phyloP scores from a whole-genome alignment of 2,888 invertebrate genomes.

The Caenorhabditis drosophilae region DNA sequence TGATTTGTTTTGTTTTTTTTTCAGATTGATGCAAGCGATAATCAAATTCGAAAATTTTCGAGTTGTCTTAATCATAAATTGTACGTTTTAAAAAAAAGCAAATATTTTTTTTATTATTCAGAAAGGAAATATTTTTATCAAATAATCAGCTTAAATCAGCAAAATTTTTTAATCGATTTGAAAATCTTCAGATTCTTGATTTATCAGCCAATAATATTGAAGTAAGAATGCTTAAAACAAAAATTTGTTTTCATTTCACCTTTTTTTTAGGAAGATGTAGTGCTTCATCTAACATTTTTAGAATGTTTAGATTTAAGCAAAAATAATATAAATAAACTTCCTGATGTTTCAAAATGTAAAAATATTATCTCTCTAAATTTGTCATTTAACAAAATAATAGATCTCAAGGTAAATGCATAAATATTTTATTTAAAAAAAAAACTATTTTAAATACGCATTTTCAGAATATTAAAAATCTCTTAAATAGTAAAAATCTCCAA shows the following conservation, averaged over 20 bases:
- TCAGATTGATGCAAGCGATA: slow-evolving; percentile 20
- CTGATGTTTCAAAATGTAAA: slow-evolving; percentile 21
- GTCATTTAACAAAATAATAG: slow-evolving; percentile 13
- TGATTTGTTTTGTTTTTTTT: too few relatives aligned
- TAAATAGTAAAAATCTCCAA: slow-evolving; percentile 9
- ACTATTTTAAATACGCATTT: too few relatives aligned
- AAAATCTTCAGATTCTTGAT: slow-evolving; percentile 18
- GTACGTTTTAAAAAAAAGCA: slow-evolving; percentile 5
- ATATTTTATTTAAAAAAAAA: neutral
- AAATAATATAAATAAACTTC: slow-evolving; percentile 6
- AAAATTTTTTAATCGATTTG: slow-evolving; percentile 9
- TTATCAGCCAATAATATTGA: slow-evolving; percentile 15
- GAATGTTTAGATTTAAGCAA: neutral
- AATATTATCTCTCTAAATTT: slow-evolving; percentile 7
- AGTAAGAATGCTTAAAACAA: neutral
- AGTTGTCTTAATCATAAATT: slow-evolving; percentile 14
- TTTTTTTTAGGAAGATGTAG: slow-evolving; percentile 1
- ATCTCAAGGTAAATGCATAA: slow-evolving; percentile 10
- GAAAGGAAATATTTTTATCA: slow-evolving; percentile 12
- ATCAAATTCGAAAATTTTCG: slow-evolving; percentile 19
- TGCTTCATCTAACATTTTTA: neutral
- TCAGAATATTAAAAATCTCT: neutral
- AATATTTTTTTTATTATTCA: slow-evolving; percentile 1
- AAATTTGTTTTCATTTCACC: neutral
- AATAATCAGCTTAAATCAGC: slow-evolving; percentile 19